These are phyloP conservation scores for Acinonyx jubatus DNA, from an alignment of 2,113 vertebrate species.

Conservation along the genomic window DNA sequence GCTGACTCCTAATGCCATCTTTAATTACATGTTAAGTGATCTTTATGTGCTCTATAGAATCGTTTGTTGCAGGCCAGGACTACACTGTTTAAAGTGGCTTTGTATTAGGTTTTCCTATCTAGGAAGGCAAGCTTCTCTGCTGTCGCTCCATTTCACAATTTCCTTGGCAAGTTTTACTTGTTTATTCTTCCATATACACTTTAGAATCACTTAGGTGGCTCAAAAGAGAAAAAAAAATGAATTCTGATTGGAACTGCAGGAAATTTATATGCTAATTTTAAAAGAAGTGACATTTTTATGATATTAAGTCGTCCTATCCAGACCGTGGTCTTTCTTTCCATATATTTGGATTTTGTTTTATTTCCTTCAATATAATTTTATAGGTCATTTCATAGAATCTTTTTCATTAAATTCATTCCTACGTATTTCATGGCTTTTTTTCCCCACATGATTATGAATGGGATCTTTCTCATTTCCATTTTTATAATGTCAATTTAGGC, in stretches of 20 bases:
- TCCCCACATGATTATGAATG: neutral
- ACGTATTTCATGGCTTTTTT: slow-evolving; percentile 29
- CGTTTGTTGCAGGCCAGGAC: neutral
- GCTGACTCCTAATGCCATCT: neutral
- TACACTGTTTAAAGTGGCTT: neutral
- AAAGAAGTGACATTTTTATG: slow-evolving; percentile 21
- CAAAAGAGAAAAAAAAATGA: slow-evolving; percentile 1
- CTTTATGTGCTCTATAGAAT: neutral
- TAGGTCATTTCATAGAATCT: slow-evolving; percentile 13
- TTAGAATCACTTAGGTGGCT: slow-evolving; percentile 26
- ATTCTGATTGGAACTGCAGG: neutral
- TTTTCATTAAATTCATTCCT: slow-evolving; percentile 54
- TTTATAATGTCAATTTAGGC: slow-evolving; percentile 36
- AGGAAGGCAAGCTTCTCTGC: neutral
- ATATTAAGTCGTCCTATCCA: slow-evolving; percentile 14
- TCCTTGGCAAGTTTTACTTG: slow-evolving; percentile 42
- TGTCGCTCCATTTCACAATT: slow-evolving; percentile 1
- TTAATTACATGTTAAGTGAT: slow-evolving; percentile 8
- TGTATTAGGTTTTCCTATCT: neutral
- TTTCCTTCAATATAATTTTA: slow-evolving; percentile 53
- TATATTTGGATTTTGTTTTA: slow-evolving; percentile 45
- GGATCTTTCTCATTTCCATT: slow-evolving; percentile 39
- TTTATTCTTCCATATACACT: slow-evolving; percentile 21
- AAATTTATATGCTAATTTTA: slow-evolving; percentile 48
- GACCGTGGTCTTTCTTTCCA: neutral